phyloP scores from a whole-genome alignment of 35 echinoderm and acorn worm species.

The Amphiura filiformis region DNA sequence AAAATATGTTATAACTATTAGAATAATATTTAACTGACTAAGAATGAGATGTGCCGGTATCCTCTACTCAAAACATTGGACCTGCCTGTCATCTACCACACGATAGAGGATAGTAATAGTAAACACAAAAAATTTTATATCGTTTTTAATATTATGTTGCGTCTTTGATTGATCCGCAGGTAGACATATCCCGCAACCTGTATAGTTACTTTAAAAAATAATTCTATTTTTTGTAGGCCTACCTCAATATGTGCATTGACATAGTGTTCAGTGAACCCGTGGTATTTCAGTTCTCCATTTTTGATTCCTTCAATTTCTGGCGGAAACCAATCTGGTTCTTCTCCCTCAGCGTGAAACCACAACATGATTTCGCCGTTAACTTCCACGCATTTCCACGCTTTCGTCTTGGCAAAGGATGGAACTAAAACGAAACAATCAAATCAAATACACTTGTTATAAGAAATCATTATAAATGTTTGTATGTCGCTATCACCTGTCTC shows the following conservation, averaged over 20 bases:
- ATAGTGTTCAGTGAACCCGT: constrained; percentile 71
- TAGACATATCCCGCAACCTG: no score
- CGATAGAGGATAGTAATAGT: no score
- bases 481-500: not conserved
- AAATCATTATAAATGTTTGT: not conserved
- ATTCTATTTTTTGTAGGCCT: not conserved
- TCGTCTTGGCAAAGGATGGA: constrained; percentile 70
- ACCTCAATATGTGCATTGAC: constrained; percentile 79
- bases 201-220: not conserved
- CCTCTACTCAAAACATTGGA: no score
- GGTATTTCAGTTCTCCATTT: constrained; percentile 66
- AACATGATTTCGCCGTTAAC: constrained; percentile 76
- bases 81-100: no score
- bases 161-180: not conserved
- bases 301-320: constrained; percentile 56
- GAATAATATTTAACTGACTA: no score
- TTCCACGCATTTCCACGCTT: constrained; percentile 68
- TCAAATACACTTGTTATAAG: not conserved
- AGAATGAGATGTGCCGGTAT: no score
- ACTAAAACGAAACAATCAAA: constrained; percentile 38
- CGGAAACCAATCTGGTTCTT: constrained; percentile 76
- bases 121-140: no score
- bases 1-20: no score
- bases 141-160: no score
- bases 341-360: constrained; percentile 82